Conservation (phyloP, 2,113 vertebrate species). For the Pluvianellus socialis region DNA sequence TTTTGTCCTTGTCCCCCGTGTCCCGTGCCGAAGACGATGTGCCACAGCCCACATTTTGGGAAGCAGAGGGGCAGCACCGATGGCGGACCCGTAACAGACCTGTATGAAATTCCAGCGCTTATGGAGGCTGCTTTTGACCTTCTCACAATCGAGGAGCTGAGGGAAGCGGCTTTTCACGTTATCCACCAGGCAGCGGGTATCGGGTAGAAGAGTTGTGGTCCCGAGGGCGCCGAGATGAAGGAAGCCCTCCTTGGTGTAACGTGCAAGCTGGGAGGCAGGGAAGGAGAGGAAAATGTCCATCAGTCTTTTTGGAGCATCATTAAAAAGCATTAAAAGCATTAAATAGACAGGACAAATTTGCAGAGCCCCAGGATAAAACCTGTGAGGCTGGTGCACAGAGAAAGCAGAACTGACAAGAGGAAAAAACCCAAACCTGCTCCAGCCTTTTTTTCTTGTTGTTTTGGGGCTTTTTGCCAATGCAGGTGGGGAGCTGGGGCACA, state of each 20-base stretch:
- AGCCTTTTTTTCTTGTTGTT: background rate
- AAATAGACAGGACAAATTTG: background rate
- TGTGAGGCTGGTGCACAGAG: background rate
- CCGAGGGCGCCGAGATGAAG: conserved; percentile 92
- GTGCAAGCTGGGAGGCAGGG: conserved; percentile 78
- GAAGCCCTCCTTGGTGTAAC: conserved; percentile 91
- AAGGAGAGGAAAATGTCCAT: background rate
- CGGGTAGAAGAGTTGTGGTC: conserved; percentile 85
- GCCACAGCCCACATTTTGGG: accelerated
- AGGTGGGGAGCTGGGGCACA: background rate
- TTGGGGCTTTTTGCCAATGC: background rate
- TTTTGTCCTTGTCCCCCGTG: background rate
- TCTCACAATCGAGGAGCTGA: conserved; percentile 93
- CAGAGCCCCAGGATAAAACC: background rate
- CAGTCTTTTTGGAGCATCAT: background rate
- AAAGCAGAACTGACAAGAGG: background rate
- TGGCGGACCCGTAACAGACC: conserved; percentile 66
- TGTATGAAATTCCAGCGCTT: conserved; percentile 94
- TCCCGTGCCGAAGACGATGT: accelerated
- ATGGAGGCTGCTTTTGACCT: conserved; percentile 84
- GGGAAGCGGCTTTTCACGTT: conserved; percentile 84
- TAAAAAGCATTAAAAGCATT: background rate
- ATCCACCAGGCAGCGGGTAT: conserved; percentile 93
- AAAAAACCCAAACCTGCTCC: background rate
- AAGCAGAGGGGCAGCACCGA: accelerated